Conservation (phyloP, 2,113 vertebrate genomes). For the Hydropotes inermis region DNA sequence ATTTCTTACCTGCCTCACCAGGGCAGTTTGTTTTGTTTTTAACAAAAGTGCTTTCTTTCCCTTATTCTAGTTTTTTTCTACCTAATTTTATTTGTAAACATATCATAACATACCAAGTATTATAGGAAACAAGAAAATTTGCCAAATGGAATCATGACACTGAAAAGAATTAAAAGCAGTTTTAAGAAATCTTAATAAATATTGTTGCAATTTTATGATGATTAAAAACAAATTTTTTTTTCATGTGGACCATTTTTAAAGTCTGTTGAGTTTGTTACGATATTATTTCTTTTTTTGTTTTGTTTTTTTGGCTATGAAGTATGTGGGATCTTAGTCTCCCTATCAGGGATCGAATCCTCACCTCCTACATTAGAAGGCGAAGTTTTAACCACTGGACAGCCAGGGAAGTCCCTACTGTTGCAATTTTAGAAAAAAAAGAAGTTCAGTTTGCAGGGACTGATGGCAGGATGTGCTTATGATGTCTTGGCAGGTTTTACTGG, state of each 20-base stretch:
- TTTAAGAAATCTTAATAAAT: conserved; percentile 3
- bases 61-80: background rate
- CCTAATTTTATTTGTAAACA: background rate
- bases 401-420: background rate
- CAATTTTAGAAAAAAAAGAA: background rate
- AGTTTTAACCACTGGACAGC: background rate
- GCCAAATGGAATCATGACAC: background rate
- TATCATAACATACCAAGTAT: background rate
- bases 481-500: background rate
- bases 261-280: background rate
- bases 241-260: background rate
- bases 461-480: background rate
- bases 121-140: background rate
- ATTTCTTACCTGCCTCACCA: background rate
- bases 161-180: background rate
- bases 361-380: background rate
- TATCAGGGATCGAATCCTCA: background rate
- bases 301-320: background rate
- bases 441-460: background rate
- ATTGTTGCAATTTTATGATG: background rate
- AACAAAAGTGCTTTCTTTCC: background rate
- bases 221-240: background rate
- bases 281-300: background rate
- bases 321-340: background rate
- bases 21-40: background rate